Evolutionary conservation across 1,140 invertebrate species (phyloP), one percentile per base, ranked within the genome.

Genomic region (Spodoptera frugiperda): DNA sequence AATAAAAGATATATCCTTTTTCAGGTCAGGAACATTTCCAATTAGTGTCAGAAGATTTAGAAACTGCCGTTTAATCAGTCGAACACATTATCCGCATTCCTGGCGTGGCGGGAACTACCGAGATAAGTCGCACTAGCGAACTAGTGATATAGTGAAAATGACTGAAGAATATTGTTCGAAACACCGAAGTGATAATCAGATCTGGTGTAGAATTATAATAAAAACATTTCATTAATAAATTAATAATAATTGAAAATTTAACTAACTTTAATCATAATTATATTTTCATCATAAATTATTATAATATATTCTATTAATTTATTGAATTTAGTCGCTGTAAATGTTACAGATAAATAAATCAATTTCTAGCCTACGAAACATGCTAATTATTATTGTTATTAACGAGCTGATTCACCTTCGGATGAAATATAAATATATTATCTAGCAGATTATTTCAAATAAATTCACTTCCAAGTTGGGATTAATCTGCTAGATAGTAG

Each of bases 11-110:
- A 63, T 63, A 15, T 63, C 33, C 25, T 19, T 55, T 21, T 63
- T 48, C 12, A 97, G 97, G 97, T 95, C 97, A 97, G 94, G 97
- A 98, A 93, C 96, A 97, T 88, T 97, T 97, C 91, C 97, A 97
- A 94, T 90, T 97, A 91, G 96, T 96, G 71, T 96, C 96, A 33
- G 96, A 97, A 85, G 97, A 97, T 87, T 95, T 97, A 88, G 97
- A 97, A 88, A 97, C 96, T 80, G 95, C 96, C 81, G 96, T 97
- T 82, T 97, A 94, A 96, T 83, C 33, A 67, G 73, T 25, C 39
- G 14, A 77, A 48, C 44, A n/a, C 6, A 39, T 76, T 53, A 3
- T 19, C 30, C 48, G 14, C 17, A 44, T 61, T 21, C 48, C 33
- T 15, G 8, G 30, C 17, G 44, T 12, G 30, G 49, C 48, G 55